Evolutionary conservation across 2,113 vertebrate species (phyloP), one percentile per base, ranked within the genome.

Genomic region (Girardinichthys multiradiatus): DNA sequence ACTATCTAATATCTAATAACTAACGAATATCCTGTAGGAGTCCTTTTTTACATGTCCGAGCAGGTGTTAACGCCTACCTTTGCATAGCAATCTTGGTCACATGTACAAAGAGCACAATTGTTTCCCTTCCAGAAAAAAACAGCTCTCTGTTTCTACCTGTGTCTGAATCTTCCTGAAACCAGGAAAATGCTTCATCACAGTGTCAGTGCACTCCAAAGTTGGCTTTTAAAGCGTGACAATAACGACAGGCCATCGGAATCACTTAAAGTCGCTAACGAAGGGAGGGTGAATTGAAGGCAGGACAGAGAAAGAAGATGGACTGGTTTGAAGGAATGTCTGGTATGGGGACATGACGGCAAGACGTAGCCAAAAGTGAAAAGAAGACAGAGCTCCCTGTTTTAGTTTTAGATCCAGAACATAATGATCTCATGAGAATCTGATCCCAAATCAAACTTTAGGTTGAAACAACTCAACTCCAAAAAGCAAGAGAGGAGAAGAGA

Each of bases 271-370:
- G 26, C 19, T 14, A 62, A 45, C 68, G 39, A 62, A 48, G 51
- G 28, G 31, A 71, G 69, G 21, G 62, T 64, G 8, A 28, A 61
- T 58, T 51, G 72, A 15, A 54, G 62, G 60, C 57, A n/a, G 28
- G 54, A 21, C 21, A 57, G 15, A 45, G n/a, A 69, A 88, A 84
- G 85, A 76, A 71, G 88, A 77, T 68, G 42, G 39, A 90, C 92
- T 2, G 27, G 92, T 93, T 92, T 82, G 2, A 29, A 84, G 63
- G 86, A 83, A 92, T 89, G 83, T 54, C 29, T 76, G 91, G 80
- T 73, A 92, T 91, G 90, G 51, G 77, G 85, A 88, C 65, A 64
- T 79, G 77, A 63, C 30, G 63, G 30, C 6, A 29, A 76, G 68
- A 90, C 28, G 21, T 59, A 74, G 19, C 48, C 42, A 51, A n/a